Evolutionary conservation across 2,888 invertebrate species (phyloP), one percentile per base, ranked within the genome.

Genomic region (Orchesella flavescens): DNA sequence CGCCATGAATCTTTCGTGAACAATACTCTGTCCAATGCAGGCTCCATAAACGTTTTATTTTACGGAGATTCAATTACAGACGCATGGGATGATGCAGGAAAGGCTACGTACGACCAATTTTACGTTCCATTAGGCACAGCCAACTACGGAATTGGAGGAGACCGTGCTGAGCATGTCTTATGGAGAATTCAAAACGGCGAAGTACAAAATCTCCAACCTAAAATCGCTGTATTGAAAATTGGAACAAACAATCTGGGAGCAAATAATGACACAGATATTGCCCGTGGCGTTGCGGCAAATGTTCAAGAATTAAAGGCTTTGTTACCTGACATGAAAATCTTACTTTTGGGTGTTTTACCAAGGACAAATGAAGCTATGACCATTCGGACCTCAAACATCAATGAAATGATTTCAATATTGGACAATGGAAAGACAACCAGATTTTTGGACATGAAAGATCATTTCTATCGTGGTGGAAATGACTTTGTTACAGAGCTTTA

Each of bases 121-220:
- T 87, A 87, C 44, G 83, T 72, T n/a, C 86, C 87, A 0, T 59
- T 86, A 0, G 87, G 87, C 4, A 79, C 85, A 1, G 86, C 83
- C 10, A 87, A 88, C 75, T 88, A 87, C 34, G 88, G 88, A 57
- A 91, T 92, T 63, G 90, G 1, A 21, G 91, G 91, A 2, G 92
- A 92, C 88, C 90, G 90, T 81, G 92, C 92, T 0, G 91, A 92
- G 85, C 90, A 92, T 89, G 89, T 92, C 9, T 88, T 92, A 13
- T 92, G 92, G 92, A 88, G 92, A 76, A 89, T 92, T 19, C 87
- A 89, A 74, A 91, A 92, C 89, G 92, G 92, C 63, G 92, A 92
- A 88, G 86, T 92, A 21, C 91, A 92, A 46, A 89, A 89, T 78
- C 89, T 92, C 53, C 88, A 89, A 34, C 92, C 92, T 1, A 92